A percentile compares a stretch with the other conserved stretches of the same genome.
Conservation (phyloP, 2,113 vertebrate genomes). For the Ibidorhyncha struthersii region DNA sequence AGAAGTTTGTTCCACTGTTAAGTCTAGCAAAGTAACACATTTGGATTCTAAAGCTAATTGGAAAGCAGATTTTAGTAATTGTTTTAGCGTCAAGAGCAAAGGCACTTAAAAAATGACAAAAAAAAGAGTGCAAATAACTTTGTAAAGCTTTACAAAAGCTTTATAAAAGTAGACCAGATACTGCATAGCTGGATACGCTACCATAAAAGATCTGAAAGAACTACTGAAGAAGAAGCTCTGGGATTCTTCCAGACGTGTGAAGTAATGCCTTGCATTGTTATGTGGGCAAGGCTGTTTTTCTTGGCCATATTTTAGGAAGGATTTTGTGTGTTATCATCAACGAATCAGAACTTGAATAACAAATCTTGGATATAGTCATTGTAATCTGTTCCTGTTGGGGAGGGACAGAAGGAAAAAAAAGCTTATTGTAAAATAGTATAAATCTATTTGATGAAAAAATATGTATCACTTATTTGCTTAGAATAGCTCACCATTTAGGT, state of each 20-base stretch:
- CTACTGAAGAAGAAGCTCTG: neutral
- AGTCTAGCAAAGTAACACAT: neutral
- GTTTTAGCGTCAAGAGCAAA: neutral
- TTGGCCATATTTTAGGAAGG: conserved; percentile 32
- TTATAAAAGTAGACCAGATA: neutral
- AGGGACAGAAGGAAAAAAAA: neutral
- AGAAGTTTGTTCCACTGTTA: neutral
- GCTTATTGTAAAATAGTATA: neutral
- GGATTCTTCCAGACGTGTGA: neutral
- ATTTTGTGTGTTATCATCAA: conserved; percentile 6
- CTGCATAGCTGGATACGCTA: neutral
- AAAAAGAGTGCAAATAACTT: neutral
- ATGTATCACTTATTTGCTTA: neutral
- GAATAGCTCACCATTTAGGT: neutral
- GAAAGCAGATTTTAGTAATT: conserved; percentile 1
- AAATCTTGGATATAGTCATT: neutral
- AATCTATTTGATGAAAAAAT: neutral
- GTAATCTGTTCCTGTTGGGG: neutral
- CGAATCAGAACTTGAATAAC: conserved; percentile 1
- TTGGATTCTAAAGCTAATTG: conserved; percentile 6
- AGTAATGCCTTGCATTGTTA: conserved; percentile 40
- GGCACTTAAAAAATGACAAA: neutral
- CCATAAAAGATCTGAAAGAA: neutral
- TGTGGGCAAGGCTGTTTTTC: conserved; percentile 25
- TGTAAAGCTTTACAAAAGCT: neutral